Evolutionary conservation across 2,888 invertebrate genomes (phyloP), one percentile per base, ranked within the genome.

Genomic region (Opisthograptis luteolata): DNA sequence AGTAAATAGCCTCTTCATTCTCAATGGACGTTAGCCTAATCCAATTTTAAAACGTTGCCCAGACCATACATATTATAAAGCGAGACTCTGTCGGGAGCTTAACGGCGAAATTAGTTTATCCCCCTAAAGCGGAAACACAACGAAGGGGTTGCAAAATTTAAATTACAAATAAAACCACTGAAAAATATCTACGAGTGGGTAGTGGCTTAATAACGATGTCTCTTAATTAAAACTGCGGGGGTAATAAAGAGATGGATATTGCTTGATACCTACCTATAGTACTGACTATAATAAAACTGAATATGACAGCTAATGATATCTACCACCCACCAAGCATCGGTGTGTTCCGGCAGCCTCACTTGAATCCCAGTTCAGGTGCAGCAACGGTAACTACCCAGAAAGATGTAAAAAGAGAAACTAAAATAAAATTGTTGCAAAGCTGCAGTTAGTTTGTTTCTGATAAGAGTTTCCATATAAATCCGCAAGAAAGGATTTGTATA

Each of bases 151-250:
- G 84, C 78, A 66, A 87, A 89, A 91, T 91, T 91, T 91, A 91
- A 91, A 91, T 91, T 87, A 90, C 91, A 91, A 91, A 91, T 91
- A 90, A 88, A 91, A 91, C 20, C 79, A 87, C 85, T 85, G 87
- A 90, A 90, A 89, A 89, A 89, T 87, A 86, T 85, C 83, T 81
- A 77, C 81, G 86, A 86, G 85, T 84, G 81, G 84, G 83, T 88
- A 88, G 89, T 87, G 86, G 78, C 84, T 85, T 84, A 83, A 87
- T 86, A 86, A 85, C 85, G 82, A 84, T 81, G 84, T 84, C 85
- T 82, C 85, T 89, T 91, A 90, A 91, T 91, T 89, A 88, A 88
- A 85, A 74, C 84, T n/a, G n/a, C n/a, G n/a, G 72, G 85, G 88
- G 86, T 83, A 88, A 87, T 89, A 88, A 83, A 88, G 83, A 85